phyloP scores from a whole-genome alignment of 2,888 invertebrate genomes.

The Caenorhabditis wallacei region DNA sequence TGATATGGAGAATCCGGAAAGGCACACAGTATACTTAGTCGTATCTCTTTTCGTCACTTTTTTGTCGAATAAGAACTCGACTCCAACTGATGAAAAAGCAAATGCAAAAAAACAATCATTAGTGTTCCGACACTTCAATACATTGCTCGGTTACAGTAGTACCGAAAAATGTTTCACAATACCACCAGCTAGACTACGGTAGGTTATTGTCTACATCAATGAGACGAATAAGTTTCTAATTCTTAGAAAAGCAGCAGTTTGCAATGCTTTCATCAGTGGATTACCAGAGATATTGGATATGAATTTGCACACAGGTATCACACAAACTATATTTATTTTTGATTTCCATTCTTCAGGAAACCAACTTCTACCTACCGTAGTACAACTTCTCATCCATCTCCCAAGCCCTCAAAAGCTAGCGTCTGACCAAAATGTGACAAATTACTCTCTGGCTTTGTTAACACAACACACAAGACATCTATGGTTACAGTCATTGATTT shows the following conservation, averaged over 20 bases:
- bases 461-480: conserved; percentile 86
- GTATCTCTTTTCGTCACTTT: conserved; percentile 94
- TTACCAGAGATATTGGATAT: conserved; percentile 93
- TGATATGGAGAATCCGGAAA: conserved; percentile 95
- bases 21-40: conserved; percentile 94
- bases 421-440: conserved; percentile 87
- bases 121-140: conserved; percentile 93
- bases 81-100: conserved; percentile 81
- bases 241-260: conserved; percentile 92
- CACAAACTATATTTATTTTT: no score
- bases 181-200: conserved; percentile 92
- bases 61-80: conserved; percentile 75
- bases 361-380: conserved; percentile 90
- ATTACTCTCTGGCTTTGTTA: conserved; percentile 87
- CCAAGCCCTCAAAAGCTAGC: conserved; percentile 89
- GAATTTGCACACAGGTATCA: conserved; percentile 95
- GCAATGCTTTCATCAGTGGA: conserved; percentile 95
- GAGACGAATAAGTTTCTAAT: neutral
- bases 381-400: conserved; percentile 90
- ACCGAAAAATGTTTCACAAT: conserved; percentile 93
- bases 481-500: conserved; percentile 95
- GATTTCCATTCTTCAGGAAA: no score
- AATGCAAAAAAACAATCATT: conserved; percentile 87
- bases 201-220: neutral
- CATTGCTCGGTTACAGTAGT: conserved; percentile 94